Base-by-base conservation (phyloP, 2,113 vertebrate genomes). In the Hystrix cristata region DNA sequence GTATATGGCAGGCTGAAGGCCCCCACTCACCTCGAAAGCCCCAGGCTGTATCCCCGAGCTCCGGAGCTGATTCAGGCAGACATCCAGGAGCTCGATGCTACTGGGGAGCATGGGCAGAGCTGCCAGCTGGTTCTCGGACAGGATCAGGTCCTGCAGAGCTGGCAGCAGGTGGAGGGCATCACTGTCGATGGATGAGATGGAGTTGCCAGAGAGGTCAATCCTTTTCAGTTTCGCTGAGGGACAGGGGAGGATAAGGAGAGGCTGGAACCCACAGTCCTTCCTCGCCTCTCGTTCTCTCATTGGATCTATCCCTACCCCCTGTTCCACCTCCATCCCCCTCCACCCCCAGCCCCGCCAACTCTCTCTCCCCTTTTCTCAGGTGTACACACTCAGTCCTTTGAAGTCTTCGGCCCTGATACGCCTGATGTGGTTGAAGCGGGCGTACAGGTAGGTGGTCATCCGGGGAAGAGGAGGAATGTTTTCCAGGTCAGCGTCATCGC, bases 341-440 rank as follows among this genome's bases (percentile, higher is more conserved):
- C 19, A 0, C 3, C 3, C 16, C 53, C 55, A 29, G 27, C 12
- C 21, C 81, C 38, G 3, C 9, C n/a, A 2, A 38, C 38, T 27
- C 48, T 43, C 10, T 46, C 34, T 53, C 51, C 15, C 12, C 59
- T 67, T 76, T 38, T 46, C 60, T 59, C 57, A 34, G 57, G 5
- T 3, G 0, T 7, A n/a, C 98, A 0, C 98, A 99, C 99, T 98
- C 74, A 99, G 98, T 86, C 99, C 98, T 4, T 15, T 29, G 93
- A 99, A 99, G 91, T 98, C 99, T 0, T 38, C 46, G 29, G 97
- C 96, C 12, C 95, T 98, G 91, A 99, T 31, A 0, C 53, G 87
- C 0, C 82, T 71, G 94, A 99, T 99, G 88, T 97, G 98, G 98
- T 99, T 99, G 98, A 99, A 99, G 92, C 99, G 98, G 8, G 98